A percentile compares a stretch with the other conserved stretches of the same genome.
phyloP scores from a whole-genome alignment of 2,113 vertebrate genomes.

The Lipotes vexillifer region DNA sequence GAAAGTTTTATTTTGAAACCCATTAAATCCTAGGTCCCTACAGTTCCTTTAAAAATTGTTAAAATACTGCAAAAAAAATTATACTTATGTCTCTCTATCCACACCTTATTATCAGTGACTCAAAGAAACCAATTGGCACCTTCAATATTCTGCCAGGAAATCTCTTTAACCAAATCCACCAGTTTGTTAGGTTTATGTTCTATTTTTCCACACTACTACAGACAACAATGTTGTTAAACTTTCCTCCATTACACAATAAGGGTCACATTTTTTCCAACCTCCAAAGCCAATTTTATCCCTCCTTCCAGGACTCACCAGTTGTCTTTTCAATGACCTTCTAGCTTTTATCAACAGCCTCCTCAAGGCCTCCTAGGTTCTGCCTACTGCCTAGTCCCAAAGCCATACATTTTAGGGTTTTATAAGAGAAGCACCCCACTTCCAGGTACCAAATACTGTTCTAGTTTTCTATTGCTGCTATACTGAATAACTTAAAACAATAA shows the following conservation, averaged over 20 bases:
- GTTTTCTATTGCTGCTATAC: neutral
- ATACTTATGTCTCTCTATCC: neutral
- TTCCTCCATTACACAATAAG: neutral
- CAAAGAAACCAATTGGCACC: neutral
- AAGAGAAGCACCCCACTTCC: neutral
- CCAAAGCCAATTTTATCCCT: neutral
- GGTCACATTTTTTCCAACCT: neutral
- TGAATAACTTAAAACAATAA: neutral
- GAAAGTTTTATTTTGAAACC: constrained; percentile 36
- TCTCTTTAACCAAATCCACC: neutral
- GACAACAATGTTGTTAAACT: neutral
- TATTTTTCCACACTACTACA: neutral
- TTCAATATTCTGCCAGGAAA: neutral
- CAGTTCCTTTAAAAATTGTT: neutral
- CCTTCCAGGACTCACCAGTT: neutral
- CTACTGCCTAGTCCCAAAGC: neutral
- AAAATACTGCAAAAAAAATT: neutral
- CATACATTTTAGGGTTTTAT: neutral
- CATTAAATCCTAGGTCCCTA: neutral
- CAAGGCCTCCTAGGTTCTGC: neutral
- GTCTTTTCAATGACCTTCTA: neutral
- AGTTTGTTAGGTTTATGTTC: neutral
- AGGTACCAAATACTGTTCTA: neutral
- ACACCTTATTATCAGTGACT: neutral
- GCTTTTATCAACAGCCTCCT: neutral